Conservation (phyloP, 2,888 invertebrate genomes). For the Scaptomyza flava region DNA sequence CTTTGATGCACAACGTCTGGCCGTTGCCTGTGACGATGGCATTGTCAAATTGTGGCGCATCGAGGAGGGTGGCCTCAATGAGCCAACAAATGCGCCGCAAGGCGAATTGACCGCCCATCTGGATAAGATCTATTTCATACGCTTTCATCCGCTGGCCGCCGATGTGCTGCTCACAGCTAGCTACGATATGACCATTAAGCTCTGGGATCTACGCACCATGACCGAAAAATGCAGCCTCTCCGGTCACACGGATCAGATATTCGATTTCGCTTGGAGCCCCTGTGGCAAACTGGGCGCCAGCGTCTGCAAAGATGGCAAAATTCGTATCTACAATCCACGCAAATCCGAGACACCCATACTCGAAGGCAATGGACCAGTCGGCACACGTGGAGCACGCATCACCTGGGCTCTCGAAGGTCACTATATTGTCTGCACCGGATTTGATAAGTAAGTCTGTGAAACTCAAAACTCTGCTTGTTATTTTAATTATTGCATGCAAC, state of each 20-base stretch:
- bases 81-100: slow-evolving; percentile 91
- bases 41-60: slow-evolving; percentile 92
- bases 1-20: slow-evolving; percentile 91
- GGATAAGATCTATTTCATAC: slow-evolving; percentile 96
- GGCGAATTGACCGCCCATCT: slow-evolving; percentile 91
- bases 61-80: slow-evolving; percentile 88
- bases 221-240: slow-evolving; percentile 87
- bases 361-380: slow-evolving; percentile 94
- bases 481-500: too few relatives aligned
- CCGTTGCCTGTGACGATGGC: slow-evolving; percentile 96
- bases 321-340: slow-evolving; percentile 92
- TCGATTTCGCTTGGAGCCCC: slow-evolving; percentile 96
- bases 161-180: slow-evolving; percentile 95
- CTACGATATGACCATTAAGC: slow-evolving; percentile 94
- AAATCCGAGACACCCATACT: slow-evolving; percentile 87
- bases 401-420: slow-evolving; percentile 95
- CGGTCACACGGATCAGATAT: slow-evolving; percentile 94
- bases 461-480: too few relatives aligned
- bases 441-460: slow-evolving; percentile 89
- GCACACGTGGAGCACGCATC: slow-evolving; percentile 94
- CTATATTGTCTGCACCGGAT: slow-evolving; percentile 94
- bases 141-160: slow-evolving; percentile 94
- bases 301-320: slow-evolving; percentile 94
- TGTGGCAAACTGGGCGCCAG: slow-evolving; percentile 94
- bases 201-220: slow-evolving; percentile 92